A percentile compares a stretch with the other conserved stretches of the same genome.
Evolutionary conservation across 1,140 invertebrate species (phyloP).

Genomic region (Drosophila obscura): DNA sequence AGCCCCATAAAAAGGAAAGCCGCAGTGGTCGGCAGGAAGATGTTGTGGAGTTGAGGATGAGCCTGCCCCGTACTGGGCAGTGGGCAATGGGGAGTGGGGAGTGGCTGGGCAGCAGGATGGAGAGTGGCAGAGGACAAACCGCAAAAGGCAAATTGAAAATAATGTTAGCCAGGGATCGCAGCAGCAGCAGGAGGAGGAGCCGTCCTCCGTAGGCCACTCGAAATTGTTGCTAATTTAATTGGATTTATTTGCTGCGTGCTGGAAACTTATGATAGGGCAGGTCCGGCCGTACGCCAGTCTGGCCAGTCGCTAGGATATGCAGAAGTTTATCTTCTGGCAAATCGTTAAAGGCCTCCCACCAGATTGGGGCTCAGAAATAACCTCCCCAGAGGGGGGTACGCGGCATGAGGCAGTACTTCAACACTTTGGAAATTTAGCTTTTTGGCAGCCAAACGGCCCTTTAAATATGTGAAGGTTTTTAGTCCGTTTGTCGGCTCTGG

Average conservation of each 20-base stretch:
- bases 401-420: not conserved
- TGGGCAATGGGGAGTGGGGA: not conserved
- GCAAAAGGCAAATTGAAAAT: constrained; percentile 59
- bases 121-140: constrained; percentile 10
- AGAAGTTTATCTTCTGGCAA: constrained; percentile 31
- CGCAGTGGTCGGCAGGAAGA: constrained; percentile 4
- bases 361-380: constrained; percentile 35
- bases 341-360: constrained; percentile 36
- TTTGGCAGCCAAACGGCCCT: not conserved
- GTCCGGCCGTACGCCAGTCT: not conserved
- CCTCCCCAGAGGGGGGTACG: constrained; percentile 1
- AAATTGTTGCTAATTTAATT: constrained; percentile 66
- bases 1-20: not conserved
- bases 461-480: not conserved
- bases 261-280: constrained; percentile 53
- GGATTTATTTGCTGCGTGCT: constrained; percentile 61
- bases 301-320: not conserved
- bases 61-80: not conserved
- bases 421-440: constrained; percentile 36
- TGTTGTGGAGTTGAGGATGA: constrained; percentile 2
- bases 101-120: not conserved
- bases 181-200: not conserved
- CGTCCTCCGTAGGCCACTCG: constrained; percentile 50
- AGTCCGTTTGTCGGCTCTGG: no score
- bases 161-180: constrained; percentile 31